Conservation (phyloP, 92 coral and sea anemone species). For the Phymanthus crucifer region DNA sequence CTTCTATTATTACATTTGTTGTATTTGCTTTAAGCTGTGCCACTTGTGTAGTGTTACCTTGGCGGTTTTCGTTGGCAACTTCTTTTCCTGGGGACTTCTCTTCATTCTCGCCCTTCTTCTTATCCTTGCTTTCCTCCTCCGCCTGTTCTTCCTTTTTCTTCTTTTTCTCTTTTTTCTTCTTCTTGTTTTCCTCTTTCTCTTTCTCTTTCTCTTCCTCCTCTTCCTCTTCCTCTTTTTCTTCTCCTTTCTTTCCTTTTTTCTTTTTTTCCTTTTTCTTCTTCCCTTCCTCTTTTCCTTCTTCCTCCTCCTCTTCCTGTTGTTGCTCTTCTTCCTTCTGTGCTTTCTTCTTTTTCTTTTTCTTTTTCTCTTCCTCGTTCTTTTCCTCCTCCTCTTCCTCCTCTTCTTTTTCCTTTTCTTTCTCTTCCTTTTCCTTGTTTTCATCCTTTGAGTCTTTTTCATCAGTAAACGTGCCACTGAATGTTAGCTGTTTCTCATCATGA, state of each 20-base stretch:
- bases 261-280: neutral
- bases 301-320: neutral
- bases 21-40: conserved; percentile 5
- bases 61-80: neutral
- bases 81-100: neutral
- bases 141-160: neutral
- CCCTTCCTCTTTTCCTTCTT: neutral
- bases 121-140: neutral
- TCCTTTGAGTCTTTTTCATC: conserved; percentile 14
- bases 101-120: neutral
- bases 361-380: conserved; percentile 7
- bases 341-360: neutral
- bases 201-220: neutral
- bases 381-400: neutral
- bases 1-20: conserved; percentile 32
- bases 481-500: conserved; percentile 13
- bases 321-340: neutral
- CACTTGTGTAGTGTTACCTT: conserved; percentile 1
- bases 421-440: conserved; percentile 9
- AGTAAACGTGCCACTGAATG: conserved; percentile 29
- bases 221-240: neutral
- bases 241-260: neutral
- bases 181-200: neutral
- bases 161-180: neutral
- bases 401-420: neutral